phyloP scores from a whole-genome alignment of 2,797 vertebrate genomes.

The Protonibea diacanthus region DNA sequence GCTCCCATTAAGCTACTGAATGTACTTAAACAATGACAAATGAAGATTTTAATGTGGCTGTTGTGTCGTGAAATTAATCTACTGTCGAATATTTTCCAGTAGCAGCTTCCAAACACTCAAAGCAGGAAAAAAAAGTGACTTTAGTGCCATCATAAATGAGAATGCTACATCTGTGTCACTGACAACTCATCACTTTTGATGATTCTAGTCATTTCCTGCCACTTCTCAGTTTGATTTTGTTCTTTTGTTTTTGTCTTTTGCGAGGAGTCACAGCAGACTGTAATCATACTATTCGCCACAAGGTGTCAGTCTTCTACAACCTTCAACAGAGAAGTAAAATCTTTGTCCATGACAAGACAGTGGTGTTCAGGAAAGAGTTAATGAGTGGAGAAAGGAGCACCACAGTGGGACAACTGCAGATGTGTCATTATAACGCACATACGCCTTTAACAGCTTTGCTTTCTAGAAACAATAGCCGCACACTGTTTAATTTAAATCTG shows the following conservation, averaged over 20 bases:
- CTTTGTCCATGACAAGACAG: not conserved
- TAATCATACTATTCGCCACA: constrained; percentile 27
- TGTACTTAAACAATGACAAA: not conserved
- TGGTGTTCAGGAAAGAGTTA: not conserved
- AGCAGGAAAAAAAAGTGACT: not conserved
- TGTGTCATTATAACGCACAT: not conserved
- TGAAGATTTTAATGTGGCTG: not conserved
- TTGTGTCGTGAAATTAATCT: not conserved
- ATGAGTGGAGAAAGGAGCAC: not conserved
- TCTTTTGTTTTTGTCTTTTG: not conserved
- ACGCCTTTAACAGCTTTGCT: no score
- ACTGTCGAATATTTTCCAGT: not conserved
- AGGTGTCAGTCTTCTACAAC: constrained; percentile 63
- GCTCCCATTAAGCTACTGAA: not conserved
- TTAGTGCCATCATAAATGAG: not conserved
- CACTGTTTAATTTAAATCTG: not conserved
- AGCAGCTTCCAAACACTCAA: not conserved
- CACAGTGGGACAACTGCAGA: not conserved
- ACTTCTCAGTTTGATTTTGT: not conserved
- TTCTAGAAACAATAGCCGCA: not conserved
- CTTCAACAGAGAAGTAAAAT: not conserved
- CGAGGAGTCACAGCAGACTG: not conserved
- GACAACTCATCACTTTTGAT: not conserved
- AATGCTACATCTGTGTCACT: not conserved
- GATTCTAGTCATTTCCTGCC: not conserved